Evolutionary conservation across 2,113 vertebrate genomes (phyloP).

Genomic region (Podarcis raffonei): DNA sequence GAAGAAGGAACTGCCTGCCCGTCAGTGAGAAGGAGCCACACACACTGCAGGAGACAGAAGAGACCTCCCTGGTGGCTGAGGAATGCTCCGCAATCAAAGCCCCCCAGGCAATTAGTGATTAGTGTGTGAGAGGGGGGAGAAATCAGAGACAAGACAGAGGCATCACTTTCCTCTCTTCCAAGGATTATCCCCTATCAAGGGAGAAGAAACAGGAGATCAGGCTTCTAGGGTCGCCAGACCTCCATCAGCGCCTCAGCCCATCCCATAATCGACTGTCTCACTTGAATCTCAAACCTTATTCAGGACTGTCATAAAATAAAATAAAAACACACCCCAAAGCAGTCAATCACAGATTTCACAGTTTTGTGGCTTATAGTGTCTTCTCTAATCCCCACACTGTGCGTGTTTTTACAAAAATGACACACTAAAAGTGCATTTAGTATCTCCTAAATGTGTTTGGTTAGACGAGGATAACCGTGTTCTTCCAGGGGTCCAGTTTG

Average conservation of each 20-base stretch:
- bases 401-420: background rate
- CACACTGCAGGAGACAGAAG: background rate
- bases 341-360: background rate
- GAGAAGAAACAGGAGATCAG: constrained; percentile 12
- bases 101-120: constrained; percentile 20
- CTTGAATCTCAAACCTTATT: background rate
- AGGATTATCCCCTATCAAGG: constrained; percentile 7
- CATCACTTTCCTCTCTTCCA: constrained; percentile 7
- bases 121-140: background rate
- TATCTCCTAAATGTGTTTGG: background rate
- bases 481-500: background rate
- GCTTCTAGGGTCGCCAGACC: background rate
- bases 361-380: background rate
- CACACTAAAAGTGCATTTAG: background rate
- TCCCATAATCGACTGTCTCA: background rate
- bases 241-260: background rate
- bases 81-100: background rate
- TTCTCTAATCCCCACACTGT: background rate
- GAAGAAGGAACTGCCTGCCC: background rate
- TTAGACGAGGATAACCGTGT: background rate
- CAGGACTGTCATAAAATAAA: background rate
- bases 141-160: constrained; percentile 12
- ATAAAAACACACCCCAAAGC: background rate
- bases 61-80: background rate
- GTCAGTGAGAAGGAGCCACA: background rate